Evolutionary conservation across 2,113 vertebrate species (phyloP).

Genomic region (Callithrix jacchus): DNA sequence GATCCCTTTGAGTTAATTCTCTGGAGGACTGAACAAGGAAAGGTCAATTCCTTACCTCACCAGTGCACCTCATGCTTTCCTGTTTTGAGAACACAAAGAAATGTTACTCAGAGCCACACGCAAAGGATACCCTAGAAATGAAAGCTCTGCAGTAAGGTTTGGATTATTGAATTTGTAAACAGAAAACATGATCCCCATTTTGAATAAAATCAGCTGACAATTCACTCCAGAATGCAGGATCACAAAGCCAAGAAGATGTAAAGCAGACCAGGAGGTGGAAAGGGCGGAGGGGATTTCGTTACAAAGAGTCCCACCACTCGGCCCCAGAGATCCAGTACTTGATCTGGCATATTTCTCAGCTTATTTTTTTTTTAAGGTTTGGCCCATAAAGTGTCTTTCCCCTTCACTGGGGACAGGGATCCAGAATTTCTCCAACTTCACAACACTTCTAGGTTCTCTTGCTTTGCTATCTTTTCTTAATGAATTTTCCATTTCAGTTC

Average conservation of each 20-base stretch:
- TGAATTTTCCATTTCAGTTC: background rate
- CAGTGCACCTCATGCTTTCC: slow-evolving; percentile 14
- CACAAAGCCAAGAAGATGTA: background rate
- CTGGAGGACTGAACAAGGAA: slow-evolving; percentile 34
- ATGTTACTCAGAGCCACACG: background rate
- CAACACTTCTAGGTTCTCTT: background rate
- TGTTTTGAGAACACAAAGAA: slow-evolving; percentile 64
- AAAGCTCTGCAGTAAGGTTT: background rate
- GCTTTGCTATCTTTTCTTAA: background rate
- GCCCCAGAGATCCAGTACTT: background rate
- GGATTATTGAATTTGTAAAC: background rate
- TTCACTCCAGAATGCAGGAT: background rate
- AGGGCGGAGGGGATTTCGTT: no score
- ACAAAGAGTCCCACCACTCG: background rate
- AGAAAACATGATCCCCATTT: background rate
- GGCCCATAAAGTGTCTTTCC: background rate
- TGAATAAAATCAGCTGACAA: background rate
- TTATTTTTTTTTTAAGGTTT: background rate
- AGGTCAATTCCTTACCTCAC: slow-evolving; percentile 48
- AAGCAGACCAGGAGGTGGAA: background rate
- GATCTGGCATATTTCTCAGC: background rate
- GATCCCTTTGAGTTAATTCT: background rate
- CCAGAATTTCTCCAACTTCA: background rate
- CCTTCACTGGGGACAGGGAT: background rate
- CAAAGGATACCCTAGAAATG: slow-evolving; percentile 27